These are phyloP conservation scores for Nomada hirtipes DNA, from an alignment of 2,888 invertebrate genomes.

Conservation along the genomic window DNA sequence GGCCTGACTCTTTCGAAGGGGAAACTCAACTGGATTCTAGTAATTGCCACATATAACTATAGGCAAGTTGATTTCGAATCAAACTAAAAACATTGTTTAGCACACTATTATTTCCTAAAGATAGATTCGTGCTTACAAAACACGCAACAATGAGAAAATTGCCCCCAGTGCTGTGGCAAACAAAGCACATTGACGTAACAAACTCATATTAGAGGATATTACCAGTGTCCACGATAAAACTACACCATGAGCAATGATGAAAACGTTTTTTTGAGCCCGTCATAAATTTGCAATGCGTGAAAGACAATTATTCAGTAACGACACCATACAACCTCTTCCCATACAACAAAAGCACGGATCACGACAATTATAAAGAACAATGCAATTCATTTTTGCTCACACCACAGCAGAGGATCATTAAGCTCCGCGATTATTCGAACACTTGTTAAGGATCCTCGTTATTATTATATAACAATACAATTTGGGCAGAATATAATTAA, in stretches of 20 bases:
- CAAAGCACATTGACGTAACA: slow-evolving; percentile 16
- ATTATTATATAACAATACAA: background rate
- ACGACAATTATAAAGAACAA: background rate
- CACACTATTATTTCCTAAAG: background rate
- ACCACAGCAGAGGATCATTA: too few species aligned
- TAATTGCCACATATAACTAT: background rate
- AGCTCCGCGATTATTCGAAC: background rate
- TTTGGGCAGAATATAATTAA: too few species aligned
- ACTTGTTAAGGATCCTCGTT: too few species aligned
- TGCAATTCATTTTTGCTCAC: background rate
- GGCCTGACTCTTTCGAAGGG: background rate
- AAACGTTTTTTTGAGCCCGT: background rate
- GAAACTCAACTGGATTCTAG: background rate
- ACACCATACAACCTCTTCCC: background rate
- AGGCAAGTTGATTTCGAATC: background rate
- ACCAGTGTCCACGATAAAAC: slow-evolving; percentile 2
- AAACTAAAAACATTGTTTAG: background rate
- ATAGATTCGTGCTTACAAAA: background rate
- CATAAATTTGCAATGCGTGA: background rate
- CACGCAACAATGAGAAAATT: slow-evolving; percentile 1
- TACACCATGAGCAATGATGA: slow-evolving; percentile 1
- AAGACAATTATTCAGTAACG: background rate
- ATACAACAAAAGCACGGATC: too few species aligned
- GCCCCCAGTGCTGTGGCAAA: background rate
- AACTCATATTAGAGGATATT: slow-evolving; percentile 13